phyloP scores from a whole-genome alignment of 2,113 vertebrate genomes.

The Miniopterus natalensis region DNA sequence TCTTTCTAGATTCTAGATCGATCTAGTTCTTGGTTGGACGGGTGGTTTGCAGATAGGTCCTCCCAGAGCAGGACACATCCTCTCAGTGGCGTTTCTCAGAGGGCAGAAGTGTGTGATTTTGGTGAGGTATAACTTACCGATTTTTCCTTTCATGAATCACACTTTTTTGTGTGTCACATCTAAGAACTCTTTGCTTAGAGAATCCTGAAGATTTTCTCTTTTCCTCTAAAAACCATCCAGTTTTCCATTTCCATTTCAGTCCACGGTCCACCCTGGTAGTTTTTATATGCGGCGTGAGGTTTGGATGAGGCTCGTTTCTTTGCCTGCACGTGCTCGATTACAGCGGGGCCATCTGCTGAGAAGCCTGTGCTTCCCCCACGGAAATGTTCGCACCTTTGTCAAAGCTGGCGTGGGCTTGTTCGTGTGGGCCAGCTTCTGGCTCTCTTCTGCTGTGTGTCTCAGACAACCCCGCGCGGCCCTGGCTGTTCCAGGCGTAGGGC shows the following conservation, averaged over 20 bases:
- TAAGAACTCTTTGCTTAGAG: not conserved
- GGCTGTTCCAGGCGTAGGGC: too few species aligned
- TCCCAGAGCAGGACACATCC: not conserved
- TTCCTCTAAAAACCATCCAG: not conserved
- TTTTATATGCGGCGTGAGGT: not conserved
- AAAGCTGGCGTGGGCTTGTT: not conserved
- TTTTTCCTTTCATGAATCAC: not conserved
- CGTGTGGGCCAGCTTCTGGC: not conserved
- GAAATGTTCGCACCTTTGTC: not conserved
- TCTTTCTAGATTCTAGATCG: not conserved
- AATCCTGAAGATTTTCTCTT: not conserved
- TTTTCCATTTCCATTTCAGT: not conserved
- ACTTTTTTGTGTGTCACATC: not conserved
- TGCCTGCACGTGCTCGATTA: not conserved
- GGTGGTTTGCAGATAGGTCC: not conserved
- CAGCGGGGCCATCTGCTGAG: not conserved
- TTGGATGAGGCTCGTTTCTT: not conserved
- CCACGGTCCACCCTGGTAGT: not conserved
- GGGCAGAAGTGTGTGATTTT: not conserved
- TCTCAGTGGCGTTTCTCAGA: fast-evolving
- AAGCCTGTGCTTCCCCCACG: not conserved
- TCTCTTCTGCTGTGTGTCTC: not conserved
- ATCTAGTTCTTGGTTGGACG: not conserved
- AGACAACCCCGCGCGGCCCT: not conserved
- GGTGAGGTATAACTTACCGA: not conserved